phyloP scores from a whole-genome alignment of 2,888 invertebrate species.

The Miltochrista miniata region DNA sequence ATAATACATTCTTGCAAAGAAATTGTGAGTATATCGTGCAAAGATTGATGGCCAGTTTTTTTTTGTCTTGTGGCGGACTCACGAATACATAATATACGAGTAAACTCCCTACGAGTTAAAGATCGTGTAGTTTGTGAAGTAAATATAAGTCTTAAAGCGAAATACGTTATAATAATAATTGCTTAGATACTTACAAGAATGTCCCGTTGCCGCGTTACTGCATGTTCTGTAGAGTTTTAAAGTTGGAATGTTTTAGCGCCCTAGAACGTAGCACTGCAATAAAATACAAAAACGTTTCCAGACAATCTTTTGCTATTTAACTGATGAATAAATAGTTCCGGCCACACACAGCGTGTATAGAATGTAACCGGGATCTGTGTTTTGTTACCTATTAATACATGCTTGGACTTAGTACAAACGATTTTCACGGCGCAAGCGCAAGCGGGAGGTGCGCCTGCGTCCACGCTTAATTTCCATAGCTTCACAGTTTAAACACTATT shows the following conservation, averaged over 20 bases:
- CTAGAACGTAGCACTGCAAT: not conserved
- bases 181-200: too few relatives aligned
- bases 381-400: slow-evolving; percentile 59
- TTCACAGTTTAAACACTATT: slow-evolving; percentile 39
- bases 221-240: not conserved
- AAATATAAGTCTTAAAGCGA: too few relatives aligned
- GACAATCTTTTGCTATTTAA: slow-evolving; percentile 23
- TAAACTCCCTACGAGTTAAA: too few relatives aligned
- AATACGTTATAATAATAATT: too few relatives aligned
- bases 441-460: slow-evolving; percentile 32
- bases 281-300: not conserved
- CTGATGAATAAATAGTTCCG: slow-evolving; percentile 35
- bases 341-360: slow-evolving; percentile 52
- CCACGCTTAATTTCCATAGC: slow-evolving; percentile 49
- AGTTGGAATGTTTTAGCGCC: too few relatives aligned
- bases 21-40: too few relatives aligned
- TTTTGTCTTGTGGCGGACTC: too few relatives aligned
- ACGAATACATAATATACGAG: too few relatives aligned
- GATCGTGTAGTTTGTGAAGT: too few relatives aligned
- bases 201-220: too few relatives aligned
- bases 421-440: slow-evolving; percentile 64
- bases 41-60: too few relatives aligned
- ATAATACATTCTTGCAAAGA: too few relatives aligned
- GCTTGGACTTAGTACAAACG: slow-evolving; percentile 57
- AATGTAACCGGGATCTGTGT: slow-evolving; percentile 33